Evolutionary conservation across 2,888 invertebrate genomes (phyloP).

Genomic region (Pharmacophagus antenor): DNA sequence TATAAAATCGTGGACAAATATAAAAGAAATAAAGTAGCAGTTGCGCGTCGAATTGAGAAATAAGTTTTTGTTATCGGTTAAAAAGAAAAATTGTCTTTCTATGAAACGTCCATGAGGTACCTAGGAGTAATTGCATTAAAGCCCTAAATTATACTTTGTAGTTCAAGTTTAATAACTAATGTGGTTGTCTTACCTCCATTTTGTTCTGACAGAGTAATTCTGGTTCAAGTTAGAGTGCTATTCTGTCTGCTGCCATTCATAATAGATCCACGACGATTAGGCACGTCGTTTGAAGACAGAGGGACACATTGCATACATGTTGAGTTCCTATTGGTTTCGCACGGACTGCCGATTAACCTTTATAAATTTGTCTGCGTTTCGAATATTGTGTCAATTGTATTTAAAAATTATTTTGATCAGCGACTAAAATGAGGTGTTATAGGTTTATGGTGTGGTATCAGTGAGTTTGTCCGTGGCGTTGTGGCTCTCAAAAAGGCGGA

Average conservation of each 20-base stretch:
- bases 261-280: slow-evolving; percentile 47
- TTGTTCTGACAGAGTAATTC: slow-evolving; percentile 32
- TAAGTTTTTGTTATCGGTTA: neutral
- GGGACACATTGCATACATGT: slow-evolving; percentile 26
- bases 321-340: neutral
- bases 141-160: slow-evolving; percentile 6
- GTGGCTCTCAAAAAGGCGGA: too few relatives aligned
- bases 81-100: neutral
- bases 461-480: too few relatives aligned
- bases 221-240: slow-evolving; percentile 32
- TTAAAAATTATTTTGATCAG: too few relatives aligned
- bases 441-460: too few relatives aligned
- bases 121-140: neutral
- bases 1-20: too few relatives aligned
- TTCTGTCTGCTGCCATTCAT: slow-evolving; percentile 39
- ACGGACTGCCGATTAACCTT: slow-evolving; percentile 7
- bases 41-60: too few relatives aligned
- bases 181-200: slow-evolving; percentile 29
- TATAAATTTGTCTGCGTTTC: too few relatives aligned
- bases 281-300: slow-evolving; percentile 38
- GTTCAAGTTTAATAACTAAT: slow-evolving; percentile 6
- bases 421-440: too few relatives aligned
- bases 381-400: too few relatives aligned
- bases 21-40: too few relatives aligned
- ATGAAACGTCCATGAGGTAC: neutral